Percentiles rank a stretch among this genome's conserved stretches.
These are phyloP conservation scores for Drosophila rellima DNA, from an alignment of 2,888 invertebrate species.

Conservation along the genomic window DNA sequence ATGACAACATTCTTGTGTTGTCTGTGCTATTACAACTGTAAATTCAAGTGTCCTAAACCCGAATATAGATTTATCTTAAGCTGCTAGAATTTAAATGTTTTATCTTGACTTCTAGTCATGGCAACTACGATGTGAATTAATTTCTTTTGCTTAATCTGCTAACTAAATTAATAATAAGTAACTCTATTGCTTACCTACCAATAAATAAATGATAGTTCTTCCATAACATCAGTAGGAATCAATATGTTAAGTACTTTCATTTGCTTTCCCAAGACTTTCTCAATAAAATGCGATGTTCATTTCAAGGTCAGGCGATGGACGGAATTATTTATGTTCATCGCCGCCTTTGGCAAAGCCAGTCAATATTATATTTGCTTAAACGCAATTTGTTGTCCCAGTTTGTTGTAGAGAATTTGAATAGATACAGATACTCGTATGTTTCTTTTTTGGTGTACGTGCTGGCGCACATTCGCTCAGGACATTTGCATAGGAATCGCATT, in stretches of 20 bases:
- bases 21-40: constrained; percentile 32
- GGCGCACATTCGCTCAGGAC: constrained; percentile 27
- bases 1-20: constrained; percentile 36
- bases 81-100: neutral
- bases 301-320: constrained; percentile 6
- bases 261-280: neutral
- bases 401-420: constrained; percentile 23
- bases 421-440: constrained; percentile 10
- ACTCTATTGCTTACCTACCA: no score
- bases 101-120: neutral
- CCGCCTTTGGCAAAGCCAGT: constrained; percentile 9
- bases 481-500: constrained; percentile 70
- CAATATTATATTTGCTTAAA: constrained; percentile 48
- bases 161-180: no score
- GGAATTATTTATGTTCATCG: constrained; percentile 46
- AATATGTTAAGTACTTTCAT: neutral
- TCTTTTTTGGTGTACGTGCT: constrained; percentile 28
- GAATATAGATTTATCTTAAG: constrained; percentile 14
- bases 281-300: constrained; percentile 12
- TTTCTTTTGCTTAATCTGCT: no score
- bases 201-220: neutral
- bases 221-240: neutral
- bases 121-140: no score
- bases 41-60: constrained; percentile 23
- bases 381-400: constrained; percentile 26